Base-by-base conservation (phyloP, 2,888 invertebrate species). In the Apotomis betuletana region DNA sequence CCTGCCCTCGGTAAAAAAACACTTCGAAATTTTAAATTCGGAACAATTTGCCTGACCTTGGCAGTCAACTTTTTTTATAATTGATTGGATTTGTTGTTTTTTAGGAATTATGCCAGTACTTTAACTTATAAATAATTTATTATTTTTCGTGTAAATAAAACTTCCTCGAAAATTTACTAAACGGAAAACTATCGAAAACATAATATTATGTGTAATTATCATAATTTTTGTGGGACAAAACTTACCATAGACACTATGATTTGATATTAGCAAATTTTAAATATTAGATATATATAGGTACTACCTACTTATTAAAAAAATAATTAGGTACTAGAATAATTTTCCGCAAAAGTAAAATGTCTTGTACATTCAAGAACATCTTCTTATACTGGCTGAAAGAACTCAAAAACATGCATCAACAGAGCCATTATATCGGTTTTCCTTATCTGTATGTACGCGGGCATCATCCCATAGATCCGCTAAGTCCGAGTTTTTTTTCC, bases 401-500 rank as follows among this genome's bases (percentile, higher is more conserved):
- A 3, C 51, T 41, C 38, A 55, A 58, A 52, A 59, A 67, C 59
- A 41, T 6, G 41, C 41, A 41, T 15, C 12, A 36, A 68, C 57
- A 63, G 55, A 68, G 10, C 70, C 55, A 64, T 63, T 74, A 49
- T 54, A 73, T 75, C 70, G 82, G 82, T 84, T 85, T 85, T 79
- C 79, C 81, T 89, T 87, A 87, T 86, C 85, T 84, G 80, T 79
- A 80, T 83, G 81, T 82, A 84, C 81, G 77, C 77, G 80, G 81
- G 81, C 85, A 82, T 85, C 84, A 84, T 83, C 84, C 86, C 87
- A 86, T 89, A 88, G 90, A 91, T 91, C 90, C 90, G 89, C 88
- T 90, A 90, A 88, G 90, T 87, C 87, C 87, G 78, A 84, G 82
- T 81, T 87, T 90, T 90, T 92, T 92, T 90, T 91, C 78, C 91